Percentiles rank a stretch among this genome's conserved stretches.
Conservation (phyloP, 2,113 vertebrate genomes). For the Atrichornis clamosus region DNA sequence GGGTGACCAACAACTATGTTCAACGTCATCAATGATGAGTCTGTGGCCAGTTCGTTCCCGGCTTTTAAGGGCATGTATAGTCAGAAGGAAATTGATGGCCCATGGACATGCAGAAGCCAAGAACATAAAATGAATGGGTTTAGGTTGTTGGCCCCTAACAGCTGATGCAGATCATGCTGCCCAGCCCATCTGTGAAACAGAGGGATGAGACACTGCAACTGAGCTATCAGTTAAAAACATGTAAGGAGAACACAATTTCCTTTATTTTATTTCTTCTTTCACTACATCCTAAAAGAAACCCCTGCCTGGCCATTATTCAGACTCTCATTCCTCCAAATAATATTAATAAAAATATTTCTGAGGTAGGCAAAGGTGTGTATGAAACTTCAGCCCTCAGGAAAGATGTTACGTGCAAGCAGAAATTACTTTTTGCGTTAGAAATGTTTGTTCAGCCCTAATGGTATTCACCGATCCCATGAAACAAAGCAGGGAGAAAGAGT, state of each 20-base stretch:
- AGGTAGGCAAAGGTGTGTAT: not conserved
- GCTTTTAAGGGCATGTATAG: not conserved
- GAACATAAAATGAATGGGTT: not conserved
- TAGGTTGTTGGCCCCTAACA: not conserved
- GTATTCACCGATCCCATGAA: not conserved
- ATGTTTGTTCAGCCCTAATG: not conserved
- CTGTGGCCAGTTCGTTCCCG: not conserved
- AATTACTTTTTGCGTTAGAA: slow-evolving; percentile 28
- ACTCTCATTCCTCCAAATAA: not conserved
- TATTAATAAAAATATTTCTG: not conserved
- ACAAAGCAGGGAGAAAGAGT: not conserved
- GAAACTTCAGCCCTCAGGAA: not conserved
- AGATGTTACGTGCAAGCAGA: not conserved
- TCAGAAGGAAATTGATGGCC: not conserved
- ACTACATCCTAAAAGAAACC: not conserved
- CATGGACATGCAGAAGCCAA: not conserved
- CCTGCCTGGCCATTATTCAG: not conserved
- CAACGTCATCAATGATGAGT: fast-evolving
- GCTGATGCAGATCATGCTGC: not conserved
- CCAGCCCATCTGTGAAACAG: not conserved
- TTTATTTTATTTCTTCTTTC: not conserved
- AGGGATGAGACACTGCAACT: not conserved
- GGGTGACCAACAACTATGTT: not conserved
- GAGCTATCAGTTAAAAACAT: not conserved
- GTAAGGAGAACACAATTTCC: not conserved